These are phyloP conservation scores for Hypocryptadius cinnamomeus DNA, from an alignment of 2,113 vertebrate species.

Conservation along the genomic window DNA sequence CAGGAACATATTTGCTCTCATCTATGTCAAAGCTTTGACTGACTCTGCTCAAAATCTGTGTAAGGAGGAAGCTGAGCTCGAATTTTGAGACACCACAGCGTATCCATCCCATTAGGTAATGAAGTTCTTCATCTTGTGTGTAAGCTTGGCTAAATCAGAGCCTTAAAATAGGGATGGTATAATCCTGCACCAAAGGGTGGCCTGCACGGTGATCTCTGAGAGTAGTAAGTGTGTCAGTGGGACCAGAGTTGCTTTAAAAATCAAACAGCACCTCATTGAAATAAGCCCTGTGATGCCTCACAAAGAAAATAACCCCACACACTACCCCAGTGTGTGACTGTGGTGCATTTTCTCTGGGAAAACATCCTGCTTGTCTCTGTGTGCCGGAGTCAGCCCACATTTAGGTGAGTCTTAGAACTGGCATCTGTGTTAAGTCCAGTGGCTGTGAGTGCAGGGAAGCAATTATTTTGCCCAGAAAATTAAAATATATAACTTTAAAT, in stretches of 20 bases:
- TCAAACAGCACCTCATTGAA: neutral
- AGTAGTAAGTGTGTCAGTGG: neutral
- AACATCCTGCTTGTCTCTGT: neutral
- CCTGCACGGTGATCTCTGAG: neutral
- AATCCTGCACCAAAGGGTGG: neutral
- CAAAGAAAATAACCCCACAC: neutral
- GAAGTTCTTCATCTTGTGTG: neutral
- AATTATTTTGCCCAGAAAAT: neutral
- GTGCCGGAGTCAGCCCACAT: neutral
- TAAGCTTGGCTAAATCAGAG: neutral
- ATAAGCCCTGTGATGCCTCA: neutral
- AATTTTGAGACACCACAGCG: neutral
- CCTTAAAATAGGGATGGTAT: neutral
- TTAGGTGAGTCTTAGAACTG: neutral
- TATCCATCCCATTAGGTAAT: neutral
- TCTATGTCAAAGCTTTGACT: neutral
- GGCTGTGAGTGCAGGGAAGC: neutral
- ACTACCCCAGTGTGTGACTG: accelerated
- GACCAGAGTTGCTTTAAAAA: neutral
- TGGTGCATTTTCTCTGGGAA: neutral
- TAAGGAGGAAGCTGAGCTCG: neutral
- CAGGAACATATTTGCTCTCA: neutral
- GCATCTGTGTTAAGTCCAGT: neutral
- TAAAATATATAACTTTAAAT: neutral
- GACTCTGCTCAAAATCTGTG: neutral